These are phyloP conservation scores for Micromesistius poutassou DNA, from an alignment of 2,797 vertebrate species.

Conservation along the genomic window DNA sequence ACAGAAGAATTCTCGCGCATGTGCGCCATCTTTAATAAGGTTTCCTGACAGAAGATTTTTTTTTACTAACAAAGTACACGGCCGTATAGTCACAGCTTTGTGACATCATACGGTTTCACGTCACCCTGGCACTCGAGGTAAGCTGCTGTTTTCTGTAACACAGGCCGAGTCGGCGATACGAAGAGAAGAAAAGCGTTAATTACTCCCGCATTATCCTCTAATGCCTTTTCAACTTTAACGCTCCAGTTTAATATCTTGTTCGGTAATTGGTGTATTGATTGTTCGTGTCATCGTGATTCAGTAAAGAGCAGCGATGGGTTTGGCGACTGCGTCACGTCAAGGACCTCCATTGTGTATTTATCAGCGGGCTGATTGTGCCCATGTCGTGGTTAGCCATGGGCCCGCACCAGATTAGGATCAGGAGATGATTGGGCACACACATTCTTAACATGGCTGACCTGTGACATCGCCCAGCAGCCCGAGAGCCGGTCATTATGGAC, in stretches of 20 bases:
- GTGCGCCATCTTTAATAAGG: not conserved
- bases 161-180: not conserved
- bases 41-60: not conserved
- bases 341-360: constrained; percentile 95
- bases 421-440: constrained; percentile 97
- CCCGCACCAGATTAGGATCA: constrained; percentile 92
- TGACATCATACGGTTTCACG: not conserved
- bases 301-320: constrained; percentile 78
- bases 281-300: constrained; percentile 93
- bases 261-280: constrained; percentile 93
- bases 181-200: not conserved
- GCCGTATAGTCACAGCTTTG: not conserved
- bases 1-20: not conserved
- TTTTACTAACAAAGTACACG: no score
- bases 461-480: constrained; percentile 91
- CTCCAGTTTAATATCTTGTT: constrained; percentile 84
- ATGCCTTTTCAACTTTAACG: not conserved
- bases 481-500: constrained; percentile 88
- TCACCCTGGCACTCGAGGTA: not conserved
- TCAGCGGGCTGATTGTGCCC: constrained; percentile 87
- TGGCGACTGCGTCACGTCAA: constrained; percentile 83
- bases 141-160: not conserved
- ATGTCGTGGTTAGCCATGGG: constrained; percentile 91
- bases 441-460: constrained; percentile 99
- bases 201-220: not conserved